Conservation (phyloP, 92 coral and sea anemone species). For the Muricea muricata region DNA sequence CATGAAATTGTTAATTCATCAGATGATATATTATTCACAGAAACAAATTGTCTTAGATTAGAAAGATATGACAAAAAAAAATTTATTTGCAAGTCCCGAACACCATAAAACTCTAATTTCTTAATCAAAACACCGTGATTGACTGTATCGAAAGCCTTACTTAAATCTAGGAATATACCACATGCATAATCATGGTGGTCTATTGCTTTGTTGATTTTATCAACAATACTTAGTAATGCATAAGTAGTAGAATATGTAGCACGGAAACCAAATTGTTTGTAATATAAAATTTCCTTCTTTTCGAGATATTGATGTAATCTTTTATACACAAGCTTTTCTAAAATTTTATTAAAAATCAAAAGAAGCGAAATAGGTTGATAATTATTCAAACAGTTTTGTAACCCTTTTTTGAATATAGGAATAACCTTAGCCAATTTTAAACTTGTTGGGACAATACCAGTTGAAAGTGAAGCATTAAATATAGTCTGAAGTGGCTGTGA, state of each 20-base stretch:
- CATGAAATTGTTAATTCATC: not conserved
- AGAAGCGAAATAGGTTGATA: not conserved
- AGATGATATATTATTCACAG: not conserved
- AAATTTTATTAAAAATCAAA: too few relatives aligned
- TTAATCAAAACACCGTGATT: too few relatives aligned
- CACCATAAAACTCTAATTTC: too few relatives aligned
- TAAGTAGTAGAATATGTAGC: not conserved
- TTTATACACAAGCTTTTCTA: too few relatives aligned
- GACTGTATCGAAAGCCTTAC: too few relatives aligned
- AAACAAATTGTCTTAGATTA: not conserved
- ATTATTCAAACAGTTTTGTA: too few relatives aligned
- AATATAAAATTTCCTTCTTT: too few relatives aligned
- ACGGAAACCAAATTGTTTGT: not conserved
- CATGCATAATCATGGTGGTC: not conserved
- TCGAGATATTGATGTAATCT: too few relatives aligned
- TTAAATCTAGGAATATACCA: not conserved
- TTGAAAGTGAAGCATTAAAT: not conserved
- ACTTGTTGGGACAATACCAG: not conserved
- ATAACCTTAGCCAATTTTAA: too few relatives aligned
- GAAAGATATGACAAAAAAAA: not conserved
- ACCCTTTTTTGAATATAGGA: too few relatives aligned
- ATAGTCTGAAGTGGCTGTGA: not conserved
- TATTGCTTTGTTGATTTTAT: not conserved
- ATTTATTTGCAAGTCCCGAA: too few relatives aligned
- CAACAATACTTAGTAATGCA: not conserved